phyloP scores from a whole-genome alignment of 92 coral and sea anemone genomes.

The Montipora capitata region DNA sequence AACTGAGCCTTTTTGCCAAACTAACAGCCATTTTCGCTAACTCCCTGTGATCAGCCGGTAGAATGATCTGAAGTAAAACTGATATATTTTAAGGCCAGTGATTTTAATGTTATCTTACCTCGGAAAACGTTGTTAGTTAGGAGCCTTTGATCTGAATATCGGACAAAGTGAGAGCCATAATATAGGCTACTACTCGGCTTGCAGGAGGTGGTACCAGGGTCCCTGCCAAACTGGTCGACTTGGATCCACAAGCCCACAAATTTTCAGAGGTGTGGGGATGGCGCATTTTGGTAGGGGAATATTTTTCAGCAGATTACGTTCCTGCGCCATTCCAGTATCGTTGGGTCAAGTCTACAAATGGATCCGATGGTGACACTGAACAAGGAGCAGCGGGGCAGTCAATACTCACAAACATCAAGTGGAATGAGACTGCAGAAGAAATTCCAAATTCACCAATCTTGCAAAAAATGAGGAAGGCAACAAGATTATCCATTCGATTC shows the following conservation, averaged over 20 bases:
- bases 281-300: slow-evolving; percentile 18
- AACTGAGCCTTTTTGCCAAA: no score
- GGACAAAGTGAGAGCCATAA: background rate
- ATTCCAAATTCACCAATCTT: background rate
- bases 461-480: background rate
- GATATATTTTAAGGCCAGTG: no score
- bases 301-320: slow-evolving; percentile 30
- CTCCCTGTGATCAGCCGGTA: no score
- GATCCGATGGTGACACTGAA: slow-evolving; percentile 12
- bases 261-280: slow-evolving; percentile 27
- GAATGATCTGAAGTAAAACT: no score
- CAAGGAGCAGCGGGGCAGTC: slow-evolving; percentile 36
- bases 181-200: background rate
- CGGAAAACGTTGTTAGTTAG: no score
- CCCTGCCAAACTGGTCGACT: slow-evolving; percentile 35
- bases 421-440: background rate
- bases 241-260: slow-evolving; percentile 40
- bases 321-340: slow-evolving; percentile 35
- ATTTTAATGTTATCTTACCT: no score
- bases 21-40: no score
- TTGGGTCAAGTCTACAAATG: slow-evolving; percentile 20
- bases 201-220: slow-evolving; percentile 34
- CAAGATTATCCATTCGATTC: slow-evolving; percentile 40
- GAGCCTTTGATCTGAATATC: no score
- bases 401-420: slow-evolving; percentile 6